Percentiles rank a stretch among this genome's conserved stretches.
Conservation (phyloP, 2,113 vertebrate genomes). For the Lipotes vexillifer region DNA sequence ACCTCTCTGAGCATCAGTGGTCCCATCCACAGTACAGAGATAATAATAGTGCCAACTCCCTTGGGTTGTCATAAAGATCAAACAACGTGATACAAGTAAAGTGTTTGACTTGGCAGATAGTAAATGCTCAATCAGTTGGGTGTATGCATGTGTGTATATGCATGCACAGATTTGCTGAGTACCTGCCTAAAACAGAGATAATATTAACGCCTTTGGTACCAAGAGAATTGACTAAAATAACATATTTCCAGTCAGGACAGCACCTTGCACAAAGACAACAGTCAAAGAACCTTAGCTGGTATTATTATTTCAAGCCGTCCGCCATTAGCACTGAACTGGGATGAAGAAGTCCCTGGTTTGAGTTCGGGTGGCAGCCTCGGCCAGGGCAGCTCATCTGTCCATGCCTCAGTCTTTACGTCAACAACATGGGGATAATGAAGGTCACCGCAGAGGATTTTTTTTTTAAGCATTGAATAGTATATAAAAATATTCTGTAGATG, state of each 20-base stretch:
- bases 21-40: background rate
- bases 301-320: background rate
- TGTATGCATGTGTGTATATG: accelerated
- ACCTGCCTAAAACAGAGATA: background rate
- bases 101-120: background rate
- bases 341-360: background rate
- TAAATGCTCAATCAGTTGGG: background rate
- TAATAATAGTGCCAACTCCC: background rate
- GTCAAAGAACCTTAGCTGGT: background rate
- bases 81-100: background rate
- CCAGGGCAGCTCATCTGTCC: background rate
- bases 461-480: background rate
- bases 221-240: background rate
- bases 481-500: background rate
- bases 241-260: background rate
- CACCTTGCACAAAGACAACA: background rate
- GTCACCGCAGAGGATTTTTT: background rate
- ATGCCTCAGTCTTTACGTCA: background rate
- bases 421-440: background rate
- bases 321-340: background rate
- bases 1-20: background rate
- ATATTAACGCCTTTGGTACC: background rate
- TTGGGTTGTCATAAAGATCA: background rate
- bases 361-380: background rate
- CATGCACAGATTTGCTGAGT: background rate